phyloP scores from a whole-genome alignment of 2,888 invertebrate genomes.

The Galeopsomyia nigrocyanea region DNA sequence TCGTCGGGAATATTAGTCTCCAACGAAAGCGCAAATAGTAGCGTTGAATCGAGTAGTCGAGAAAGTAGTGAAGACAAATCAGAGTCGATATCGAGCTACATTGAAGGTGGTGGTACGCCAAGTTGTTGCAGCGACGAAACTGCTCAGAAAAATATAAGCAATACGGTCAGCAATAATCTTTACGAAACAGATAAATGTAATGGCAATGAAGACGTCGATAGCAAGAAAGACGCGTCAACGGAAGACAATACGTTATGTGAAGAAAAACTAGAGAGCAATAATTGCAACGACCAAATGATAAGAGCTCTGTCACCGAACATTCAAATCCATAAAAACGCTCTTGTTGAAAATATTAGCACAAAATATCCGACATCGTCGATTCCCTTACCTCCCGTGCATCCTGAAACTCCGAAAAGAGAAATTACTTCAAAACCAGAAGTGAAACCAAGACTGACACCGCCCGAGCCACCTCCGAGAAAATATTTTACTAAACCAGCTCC shows the following conservation, averaged over 20 bases:
- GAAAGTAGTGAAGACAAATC: slow-evolving; percentile 55
- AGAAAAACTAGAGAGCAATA: slow-evolving; percentile 19
- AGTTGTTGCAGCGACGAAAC: slow-evolving; percentile 15
- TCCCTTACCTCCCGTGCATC: background rate
- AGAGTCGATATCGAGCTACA: slow-evolving; percentile 54
- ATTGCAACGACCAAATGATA: slow-evolving; percentile 29
- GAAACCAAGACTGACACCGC: slow-evolving; percentile 65
- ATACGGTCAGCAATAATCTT: slow-evolving; percentile 29
- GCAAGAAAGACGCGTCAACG: background rate
- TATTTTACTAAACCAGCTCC: slow-evolving; percentile 62
- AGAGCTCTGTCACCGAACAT: slow-evolving; percentile 37
- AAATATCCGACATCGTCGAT: slow-evolving; percentile 36
- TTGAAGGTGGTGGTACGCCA: slow-evolving; percentile 48
- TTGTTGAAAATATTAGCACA: slow-evolving; percentile 36
- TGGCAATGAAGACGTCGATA: background rate
- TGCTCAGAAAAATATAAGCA: slow-evolving; percentile 48
- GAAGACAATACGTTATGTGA: background rate
- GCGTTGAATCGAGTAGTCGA: slow-evolving; percentile 21
- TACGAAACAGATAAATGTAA: background rate
- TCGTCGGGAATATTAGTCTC: background rate
- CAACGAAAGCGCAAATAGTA: slow-evolving; percentile 1
- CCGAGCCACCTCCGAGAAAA: slow-evolving; percentile 71
- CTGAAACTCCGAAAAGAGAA: slow-evolving; percentile 31
- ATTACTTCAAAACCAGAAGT: slow-evolving; percentile 63
- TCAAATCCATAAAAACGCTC: slow-evolving; percentile 31